These are phyloP conservation scores for Python bivittatus DNA, from an alignment of 2,113 vertebrate species.

Conservation along the genomic window DNA sequence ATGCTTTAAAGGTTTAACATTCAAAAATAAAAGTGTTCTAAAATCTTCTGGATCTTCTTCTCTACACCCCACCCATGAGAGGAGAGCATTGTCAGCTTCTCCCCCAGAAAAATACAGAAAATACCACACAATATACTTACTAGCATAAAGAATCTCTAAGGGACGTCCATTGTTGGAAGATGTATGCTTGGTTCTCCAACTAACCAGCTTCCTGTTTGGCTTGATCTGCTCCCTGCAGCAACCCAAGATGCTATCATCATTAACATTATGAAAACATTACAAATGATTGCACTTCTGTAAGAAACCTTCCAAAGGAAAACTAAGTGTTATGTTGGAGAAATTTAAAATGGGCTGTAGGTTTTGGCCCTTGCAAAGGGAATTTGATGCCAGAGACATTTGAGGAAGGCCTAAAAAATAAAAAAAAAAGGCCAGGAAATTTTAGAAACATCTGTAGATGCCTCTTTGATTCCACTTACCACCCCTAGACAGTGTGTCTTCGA, in stretches of 20 bases:
- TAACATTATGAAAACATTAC: not conserved
- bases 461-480: not conserved
- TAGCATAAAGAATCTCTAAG: conserved; percentile 21
- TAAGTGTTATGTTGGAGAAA: not conserved
- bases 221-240: not conserved
- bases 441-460: not conserved
- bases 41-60: not conserved
- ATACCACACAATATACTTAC: conserved; percentile 3
- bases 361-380: not conserved
- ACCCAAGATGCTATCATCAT: not conserved
- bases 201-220: conserved; percentile 13
- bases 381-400: too few relatives aligned
- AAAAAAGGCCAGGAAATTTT: not conserved
- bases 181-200: not conserved
- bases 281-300: not conserved
- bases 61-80: not conserved
- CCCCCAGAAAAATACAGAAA: not conserved
- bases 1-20: not conserved
- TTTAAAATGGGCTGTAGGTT: not conserved
- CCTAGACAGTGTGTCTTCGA: not conserved
- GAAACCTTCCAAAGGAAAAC: not conserved
- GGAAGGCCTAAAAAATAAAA: not conserved
- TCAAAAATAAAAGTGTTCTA: not conserved
- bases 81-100: not conserved
- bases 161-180: not conserved